phyloP scores from a whole-genome alignment of 2,888 invertebrate species.

The Stomorhina lunata region DNA sequence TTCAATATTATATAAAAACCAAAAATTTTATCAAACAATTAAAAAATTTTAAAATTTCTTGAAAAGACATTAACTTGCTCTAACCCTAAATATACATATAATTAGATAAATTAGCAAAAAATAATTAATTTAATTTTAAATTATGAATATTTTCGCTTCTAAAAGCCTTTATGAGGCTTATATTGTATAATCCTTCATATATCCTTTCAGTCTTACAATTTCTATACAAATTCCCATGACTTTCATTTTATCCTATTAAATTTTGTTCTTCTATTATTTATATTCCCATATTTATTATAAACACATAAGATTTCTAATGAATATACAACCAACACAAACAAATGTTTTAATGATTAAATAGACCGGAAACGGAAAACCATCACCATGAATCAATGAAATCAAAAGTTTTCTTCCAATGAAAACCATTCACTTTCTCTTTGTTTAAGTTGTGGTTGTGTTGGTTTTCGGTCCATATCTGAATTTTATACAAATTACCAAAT shows the following conservation, averaged over 20 bases:
- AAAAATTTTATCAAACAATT: too few relatives aligned
- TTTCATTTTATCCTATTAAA: not conserved
- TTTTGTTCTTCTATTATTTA: not conserved
- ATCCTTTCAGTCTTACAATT: not conserved
- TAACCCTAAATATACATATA: too few relatives aligned
- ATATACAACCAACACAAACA: too few relatives aligned
- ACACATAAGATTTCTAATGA: too few relatives aligned
- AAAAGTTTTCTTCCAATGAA: conserved; percentile 55
- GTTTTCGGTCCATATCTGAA: not conserved
- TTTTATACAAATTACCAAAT: conserved; percentile 1
- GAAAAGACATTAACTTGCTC: too few relatives aligned
- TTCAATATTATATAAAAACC: too few relatives aligned
- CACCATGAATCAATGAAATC: conserved; percentile 53
- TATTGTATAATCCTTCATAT: not conserved
- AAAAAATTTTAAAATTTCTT: too few relatives aligned
- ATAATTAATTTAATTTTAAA: too few relatives aligned
- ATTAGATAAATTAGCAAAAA: too few relatives aligned
- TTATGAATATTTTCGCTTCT: too few relatives aligned
- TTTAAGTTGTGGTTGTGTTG: not conserved
- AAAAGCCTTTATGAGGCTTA: too few relatives aligned
- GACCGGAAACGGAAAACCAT: conserved; percentile 60
- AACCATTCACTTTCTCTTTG: not conserved
- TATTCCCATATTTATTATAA: not conserved
- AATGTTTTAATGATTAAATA: conserved; percentile 23
- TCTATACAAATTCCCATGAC: not conserved